These are phyloP conservation scores for Rhamphomyia laevipes DNA, from an alignment of 2,888 invertebrate species.

Conservation along the genomic window DNA sequence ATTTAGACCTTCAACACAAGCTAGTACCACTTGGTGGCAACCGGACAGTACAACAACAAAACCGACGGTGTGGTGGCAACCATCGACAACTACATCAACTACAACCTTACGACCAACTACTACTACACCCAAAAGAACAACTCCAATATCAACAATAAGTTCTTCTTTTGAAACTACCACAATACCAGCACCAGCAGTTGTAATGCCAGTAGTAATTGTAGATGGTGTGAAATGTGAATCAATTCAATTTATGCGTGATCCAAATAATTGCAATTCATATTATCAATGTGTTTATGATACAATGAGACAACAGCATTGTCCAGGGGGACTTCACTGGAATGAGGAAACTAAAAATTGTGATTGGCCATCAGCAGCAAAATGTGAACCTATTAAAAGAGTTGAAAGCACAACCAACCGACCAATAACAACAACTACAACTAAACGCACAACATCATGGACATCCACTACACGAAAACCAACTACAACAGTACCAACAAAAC, in stretches of 20 bases:
- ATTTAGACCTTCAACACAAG: conserved; percentile 35
- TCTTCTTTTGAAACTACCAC: conserved; percentile 26
- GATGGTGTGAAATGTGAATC: conserved; percentile 36
- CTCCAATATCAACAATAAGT: conserved; percentile 21
- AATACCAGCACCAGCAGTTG: conserved; percentile 37
- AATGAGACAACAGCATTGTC: conserved; percentile 59
- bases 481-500: conserved; percentile 6
- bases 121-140: conserved; percentile 18
- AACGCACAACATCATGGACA: conserved; percentile 22
- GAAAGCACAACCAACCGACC: conserved; percentile 19
- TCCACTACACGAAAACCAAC: conserved; percentile 29
- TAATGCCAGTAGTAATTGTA: conserved; percentile 33
- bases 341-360: conserved; percentile 54
- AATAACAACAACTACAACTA: conserved; percentile 19
- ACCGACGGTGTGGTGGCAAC: conserved; percentile 15
- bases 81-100: conserved; percentile 16
- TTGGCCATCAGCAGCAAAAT: conserved; percentile 67
- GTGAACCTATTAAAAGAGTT: conserved; percentile 32
- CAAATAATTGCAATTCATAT: conserved; percentile 60
- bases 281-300: conserved; percentile 58
- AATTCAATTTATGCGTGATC: conserved; percentile 48
- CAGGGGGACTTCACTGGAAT: conserved; percentile 75
- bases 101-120: conserved; percentile 23
- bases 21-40: conserved; percentile 40
- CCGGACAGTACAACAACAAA: conserved; percentile 12